Conservation (phyloP, 2,113 vertebrate species). For the Paratilapia polleni region DNA sequence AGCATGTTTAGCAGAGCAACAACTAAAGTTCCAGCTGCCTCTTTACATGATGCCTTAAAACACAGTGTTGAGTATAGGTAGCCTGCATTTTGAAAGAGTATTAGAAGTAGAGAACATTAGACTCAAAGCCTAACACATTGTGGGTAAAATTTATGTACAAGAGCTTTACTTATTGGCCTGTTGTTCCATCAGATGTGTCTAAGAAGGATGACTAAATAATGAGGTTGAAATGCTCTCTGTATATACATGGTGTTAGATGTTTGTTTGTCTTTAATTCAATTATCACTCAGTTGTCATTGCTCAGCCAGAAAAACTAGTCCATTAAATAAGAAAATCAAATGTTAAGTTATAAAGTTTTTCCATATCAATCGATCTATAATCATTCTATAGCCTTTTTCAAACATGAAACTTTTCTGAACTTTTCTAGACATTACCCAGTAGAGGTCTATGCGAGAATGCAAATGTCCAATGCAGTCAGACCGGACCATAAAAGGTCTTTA, state of each 20-base stretch:
- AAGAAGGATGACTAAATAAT: not conserved
- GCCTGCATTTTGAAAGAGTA: not conserved
- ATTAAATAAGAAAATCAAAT: too few relatives aligned
- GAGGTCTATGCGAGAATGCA: too few relatives aligned
- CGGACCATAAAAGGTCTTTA: too few relatives aligned
- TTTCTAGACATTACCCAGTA: too few relatives aligned
- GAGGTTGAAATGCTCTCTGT: rapidly evolving
- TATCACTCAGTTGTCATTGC: not conserved
- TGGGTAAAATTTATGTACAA: not conserved
- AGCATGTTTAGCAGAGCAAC: not conserved
- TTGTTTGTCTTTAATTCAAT: not conserved
- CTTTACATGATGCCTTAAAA: not conserved
- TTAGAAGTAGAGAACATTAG: not conserved
- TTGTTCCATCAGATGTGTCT: not conserved
- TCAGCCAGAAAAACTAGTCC: not conserved
- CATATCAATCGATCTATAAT: too few relatives aligned
- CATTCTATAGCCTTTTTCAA: too few relatives aligned
- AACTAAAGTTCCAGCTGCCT: not conserved
- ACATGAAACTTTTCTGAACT: too few relatives aligned
- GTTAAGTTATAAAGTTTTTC: too few relatives aligned
- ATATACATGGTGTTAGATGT: not conserved
- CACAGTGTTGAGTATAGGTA: not conserved
- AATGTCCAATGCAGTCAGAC: too few relatives aligned
- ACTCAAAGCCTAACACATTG: not conserved
- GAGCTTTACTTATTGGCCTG: not conserved